Conservation (phyloP, 2,797 vertebrate genomes). For the Esox lucius region DNA sequence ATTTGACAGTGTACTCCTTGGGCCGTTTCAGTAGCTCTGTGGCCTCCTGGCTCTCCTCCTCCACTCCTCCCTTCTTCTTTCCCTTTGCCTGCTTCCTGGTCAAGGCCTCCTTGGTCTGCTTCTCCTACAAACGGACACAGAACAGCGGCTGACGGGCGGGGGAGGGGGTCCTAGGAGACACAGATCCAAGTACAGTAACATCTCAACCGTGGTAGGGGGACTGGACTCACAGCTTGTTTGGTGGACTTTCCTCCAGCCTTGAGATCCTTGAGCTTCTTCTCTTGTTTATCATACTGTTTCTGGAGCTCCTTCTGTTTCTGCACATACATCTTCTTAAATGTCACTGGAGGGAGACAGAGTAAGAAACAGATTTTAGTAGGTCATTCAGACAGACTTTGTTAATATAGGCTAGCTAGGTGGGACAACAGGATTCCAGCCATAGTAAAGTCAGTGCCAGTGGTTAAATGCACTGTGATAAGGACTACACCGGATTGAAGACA, state of each 20-base stretch:
- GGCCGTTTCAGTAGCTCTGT: constrained; percentile 86
- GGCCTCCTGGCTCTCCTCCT: constrained; percentile 82
- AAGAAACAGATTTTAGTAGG: too few relatives aligned
- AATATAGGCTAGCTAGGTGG: too few relatives aligned
- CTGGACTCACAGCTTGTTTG: constrained; percentile 86
- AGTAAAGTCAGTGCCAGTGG: too few relatives aligned
- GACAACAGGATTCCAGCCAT: too few relatives aligned
- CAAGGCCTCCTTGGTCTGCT: constrained; percentile 87
- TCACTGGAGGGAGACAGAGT: constrained; percentile 68
- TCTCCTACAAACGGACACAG: constrained; percentile 74
- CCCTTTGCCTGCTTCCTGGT: constrained; percentile 91
- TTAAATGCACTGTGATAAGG: too few relatives aligned
- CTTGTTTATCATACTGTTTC: constrained; percentile 93
- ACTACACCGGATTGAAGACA: too few relatives aligned
- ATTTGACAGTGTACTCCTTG: constrained; percentile 90
- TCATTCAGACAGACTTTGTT: too few relatives aligned
- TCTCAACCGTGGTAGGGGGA: too few relatives aligned
- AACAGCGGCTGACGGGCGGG: neutral
- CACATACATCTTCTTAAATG: constrained; percentile 96
- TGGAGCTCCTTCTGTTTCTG: constrained; percentile 93
- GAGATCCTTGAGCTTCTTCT: constrained; percentile 90
- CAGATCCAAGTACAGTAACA: too few relatives aligned
- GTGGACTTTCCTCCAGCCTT: constrained; percentile 93
- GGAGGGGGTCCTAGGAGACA: neutral
- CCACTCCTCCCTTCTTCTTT: constrained; percentile 80